A percentile compares a stretch with the other conserved stretches of the same genome.
phyloP scores from a whole-genome alignment of 1,140 invertebrate species.

The Lineus longissimus region DNA sequence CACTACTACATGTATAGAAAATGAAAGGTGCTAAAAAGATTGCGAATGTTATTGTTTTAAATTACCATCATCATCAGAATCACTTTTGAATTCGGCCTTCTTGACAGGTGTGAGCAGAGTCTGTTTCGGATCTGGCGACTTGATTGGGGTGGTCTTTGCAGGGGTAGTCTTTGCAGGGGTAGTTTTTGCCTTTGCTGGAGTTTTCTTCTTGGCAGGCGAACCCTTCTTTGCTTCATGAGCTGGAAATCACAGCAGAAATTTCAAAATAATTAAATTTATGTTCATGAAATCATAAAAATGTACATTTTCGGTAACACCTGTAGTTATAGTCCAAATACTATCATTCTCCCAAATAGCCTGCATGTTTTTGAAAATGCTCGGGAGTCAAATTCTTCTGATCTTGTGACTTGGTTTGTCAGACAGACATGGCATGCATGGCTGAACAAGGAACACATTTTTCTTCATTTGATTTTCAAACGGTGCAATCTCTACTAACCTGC shows the following conservation, averaged over 20 bases:
- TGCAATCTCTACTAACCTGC: conserved; percentile 39
- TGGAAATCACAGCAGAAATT: conserved; percentile 10
- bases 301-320: too few relatives aligned
- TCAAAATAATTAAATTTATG: neutral
- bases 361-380: too few relatives aligned
- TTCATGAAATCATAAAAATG: too few relatives aligned
- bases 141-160: neutral
- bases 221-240: conserved; percentile 24
- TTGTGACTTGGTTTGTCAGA: too few relatives aligned
- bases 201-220: conserved; percentile 25
- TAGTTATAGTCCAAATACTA: too few relatives aligned
- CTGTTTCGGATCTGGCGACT: too few relatives aligned
- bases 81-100: neutral
- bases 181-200: conserved; percentile 14
- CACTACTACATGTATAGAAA: too few relatives aligned
- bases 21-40: too few relatives aligned
- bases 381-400: too few relatives aligned
- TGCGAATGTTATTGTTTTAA: neutral
- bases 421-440: too few relatives aligned
- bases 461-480: neutral
- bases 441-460: too few relatives aligned
- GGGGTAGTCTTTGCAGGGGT: conserved; percentile 14
- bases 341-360: too few relatives aligned
- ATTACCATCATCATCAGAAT: conserved; percentile 13
- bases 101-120: neutral